Evolutionary conservation across 1,140 invertebrate genomes (phyloP).

Genomic region (Drosophila tristis): DNA sequence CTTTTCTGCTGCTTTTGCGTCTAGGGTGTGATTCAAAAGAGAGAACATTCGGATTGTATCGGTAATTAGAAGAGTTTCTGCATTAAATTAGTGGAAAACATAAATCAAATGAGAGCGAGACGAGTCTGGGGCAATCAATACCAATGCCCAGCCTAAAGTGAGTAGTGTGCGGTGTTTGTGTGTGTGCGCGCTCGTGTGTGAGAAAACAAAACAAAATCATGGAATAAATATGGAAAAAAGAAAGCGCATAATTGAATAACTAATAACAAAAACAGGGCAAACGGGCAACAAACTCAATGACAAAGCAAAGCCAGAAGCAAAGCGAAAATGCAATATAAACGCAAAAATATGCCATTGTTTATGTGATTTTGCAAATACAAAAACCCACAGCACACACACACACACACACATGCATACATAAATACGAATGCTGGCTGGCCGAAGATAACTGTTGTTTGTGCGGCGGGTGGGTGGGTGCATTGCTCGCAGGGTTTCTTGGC

Average conservation of each 20-base stretch:
- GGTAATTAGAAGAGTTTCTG: constrained; percentile 34
- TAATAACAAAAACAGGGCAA: constrained; percentile 74
- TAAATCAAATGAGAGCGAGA: constrained; percentile 39
- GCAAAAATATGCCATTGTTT: constrained; percentile 73
- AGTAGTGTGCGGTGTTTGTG: constrained; percentile 20
- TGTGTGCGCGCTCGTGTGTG: constrained; percentile 41
- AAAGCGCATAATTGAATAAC: constrained; percentile 81
- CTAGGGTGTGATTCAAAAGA: constrained; percentile 24
- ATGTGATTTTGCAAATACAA: constrained; percentile 68
- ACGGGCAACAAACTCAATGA: constrained; percentile 62
- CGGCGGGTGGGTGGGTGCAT: constrained; percentile 67
- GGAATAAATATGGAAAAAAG: constrained; percentile 53
- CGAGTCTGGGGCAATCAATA: constrained; percentile 71
- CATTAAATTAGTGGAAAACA: constrained; percentile 44
- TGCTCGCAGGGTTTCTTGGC: constrained; percentile 55
- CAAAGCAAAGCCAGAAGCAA: constrained; percentile 56
- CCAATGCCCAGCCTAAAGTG: constrained; percentile 44
- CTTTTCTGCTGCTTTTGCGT: constrained; percentile 50
- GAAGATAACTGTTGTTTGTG: constrained; percentile 65
- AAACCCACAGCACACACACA: constrained; percentile 10
- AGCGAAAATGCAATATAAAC: constrained; percentile 50
- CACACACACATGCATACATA: background rate
- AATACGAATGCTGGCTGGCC: constrained; percentile 10
- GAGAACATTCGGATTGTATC: constrained; percentile 41
- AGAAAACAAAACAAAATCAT: constrained; percentile 74